Evolutionary conservation across 1,140 invertebrate genomes (phyloP).

Genomic region (Bilobella aurantiaca): DNA sequence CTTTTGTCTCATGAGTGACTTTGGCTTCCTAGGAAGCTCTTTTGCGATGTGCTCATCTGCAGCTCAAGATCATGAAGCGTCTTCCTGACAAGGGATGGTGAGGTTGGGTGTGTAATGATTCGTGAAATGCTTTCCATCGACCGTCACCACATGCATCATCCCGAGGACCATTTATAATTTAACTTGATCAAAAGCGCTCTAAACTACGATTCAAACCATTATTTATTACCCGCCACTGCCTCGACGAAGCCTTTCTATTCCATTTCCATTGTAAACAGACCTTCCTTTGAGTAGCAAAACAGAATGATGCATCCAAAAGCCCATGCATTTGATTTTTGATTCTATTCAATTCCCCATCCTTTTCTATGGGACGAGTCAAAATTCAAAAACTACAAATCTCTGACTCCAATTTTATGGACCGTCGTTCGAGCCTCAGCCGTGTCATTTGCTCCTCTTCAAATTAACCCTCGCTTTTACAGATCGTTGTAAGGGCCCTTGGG

Average conservation of each 20-base stretch:
- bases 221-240: constrained; percentile 14
- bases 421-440: constrained; percentile 13
- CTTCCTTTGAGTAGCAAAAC: neutral
- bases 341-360: neutral
- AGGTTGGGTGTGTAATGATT: constrained; percentile 28
- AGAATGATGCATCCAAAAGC: too few species aligned
- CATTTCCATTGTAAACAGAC: neutral
- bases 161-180: constrained; percentile 4
- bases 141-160: constrained; percentile 6
- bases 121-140: constrained; percentile 23
- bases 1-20: too few species aligned
- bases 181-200: constrained; percentile 23
- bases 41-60: too few species aligned
- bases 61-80: too few species aligned
- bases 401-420: constrained; percentile 16
- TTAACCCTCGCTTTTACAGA: neutral
- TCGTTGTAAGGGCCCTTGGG: too few species aligned
- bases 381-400: neutral
- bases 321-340: neutral
- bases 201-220: constrained; percentile 23
- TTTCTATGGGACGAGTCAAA: neutral
- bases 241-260: neutral
- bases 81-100: too few species aligned
- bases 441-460: neutral
- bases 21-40: too few species aligned